Evolutionary conservation across 1,140 invertebrate genomes (phyloP).

Genomic region (Drosophila serrata): DNA sequence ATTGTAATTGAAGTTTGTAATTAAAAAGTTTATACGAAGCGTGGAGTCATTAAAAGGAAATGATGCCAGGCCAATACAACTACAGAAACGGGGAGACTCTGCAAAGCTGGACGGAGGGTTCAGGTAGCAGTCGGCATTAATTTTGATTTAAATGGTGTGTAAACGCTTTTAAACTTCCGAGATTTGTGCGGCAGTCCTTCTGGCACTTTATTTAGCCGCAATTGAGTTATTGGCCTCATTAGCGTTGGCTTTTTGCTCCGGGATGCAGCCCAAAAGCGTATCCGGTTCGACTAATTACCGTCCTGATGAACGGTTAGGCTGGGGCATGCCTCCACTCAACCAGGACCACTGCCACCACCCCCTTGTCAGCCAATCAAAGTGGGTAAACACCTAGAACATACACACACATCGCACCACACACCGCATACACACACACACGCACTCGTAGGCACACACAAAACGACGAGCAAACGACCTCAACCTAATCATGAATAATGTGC

Average conservation of each 20-base stretch:
- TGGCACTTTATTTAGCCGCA: conserved; percentile 55
- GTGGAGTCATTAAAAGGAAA: conserved; percentile 76
- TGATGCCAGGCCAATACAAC: conserved; percentile 62
- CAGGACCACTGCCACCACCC: conserved; percentile 19
- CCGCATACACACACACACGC: conserved; percentile 14
- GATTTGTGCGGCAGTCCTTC: conserved; percentile 47
- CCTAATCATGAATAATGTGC: conserved; percentile 79
- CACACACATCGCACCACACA: background rate
- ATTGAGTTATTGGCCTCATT: conserved; percentile 77
- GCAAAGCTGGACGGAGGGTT: conserved; percentile 5
- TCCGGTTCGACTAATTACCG: conserved; percentile 40
- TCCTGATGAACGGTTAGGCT: conserved; percentile 36
- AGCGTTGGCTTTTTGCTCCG: conserved; percentile 35
- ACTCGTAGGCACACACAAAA: conserved; percentile 37
- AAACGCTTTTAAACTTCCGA: conserved; percentile 68
- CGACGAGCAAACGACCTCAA: conserved; percentile 62
- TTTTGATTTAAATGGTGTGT: conserved; percentile 81
- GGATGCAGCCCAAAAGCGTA: conserved; percentile 39
- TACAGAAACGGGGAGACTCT: background rate
- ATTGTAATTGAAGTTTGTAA: conserved; percentile 83
- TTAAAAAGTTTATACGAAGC: conserved; percentile 79
- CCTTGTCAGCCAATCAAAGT: conserved; percentile 56
- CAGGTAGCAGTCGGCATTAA: conserved; percentile 57
- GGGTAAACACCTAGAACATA: conserved; percentile 42
- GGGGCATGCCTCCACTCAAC: background rate